Evolutionary conservation across 1,140 invertebrate genomes (phyloP).

Genomic region (Drusus annulatus): DNA sequence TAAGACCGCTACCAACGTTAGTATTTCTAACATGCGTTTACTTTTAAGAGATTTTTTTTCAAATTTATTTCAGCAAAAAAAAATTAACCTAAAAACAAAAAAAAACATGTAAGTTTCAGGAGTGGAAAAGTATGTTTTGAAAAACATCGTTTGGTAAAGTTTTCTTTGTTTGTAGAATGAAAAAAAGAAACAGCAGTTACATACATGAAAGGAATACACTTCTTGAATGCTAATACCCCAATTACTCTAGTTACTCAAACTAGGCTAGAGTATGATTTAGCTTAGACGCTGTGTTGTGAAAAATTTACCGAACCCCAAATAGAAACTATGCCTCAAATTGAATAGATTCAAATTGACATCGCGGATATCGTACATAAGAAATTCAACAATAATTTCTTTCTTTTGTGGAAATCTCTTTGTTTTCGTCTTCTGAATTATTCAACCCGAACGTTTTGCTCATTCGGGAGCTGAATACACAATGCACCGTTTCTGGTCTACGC

Average conservation of each 20-base stretch:
- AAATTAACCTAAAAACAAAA: no score
- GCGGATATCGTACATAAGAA: neutral
- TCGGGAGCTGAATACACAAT: conserved; percentile 17
- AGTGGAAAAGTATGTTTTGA: neutral
- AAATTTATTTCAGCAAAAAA: no score
- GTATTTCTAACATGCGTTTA: no score
- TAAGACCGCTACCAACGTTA: no score
- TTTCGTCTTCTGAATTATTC: conserved; percentile 3
- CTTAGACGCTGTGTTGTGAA: neutral
- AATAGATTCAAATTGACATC: neutral
- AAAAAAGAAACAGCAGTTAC: neutral
- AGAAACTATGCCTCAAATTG: neutral
- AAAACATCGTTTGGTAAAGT: neutral
- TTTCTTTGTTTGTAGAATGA: neutral
- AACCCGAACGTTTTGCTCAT: neutral
- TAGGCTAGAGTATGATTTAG: conserved; percentile 18
- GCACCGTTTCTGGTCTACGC: no score
- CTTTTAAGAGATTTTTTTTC: no score
- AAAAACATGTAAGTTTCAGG: no score
- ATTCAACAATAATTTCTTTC: neutral
- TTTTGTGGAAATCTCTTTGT: conserved; percentile 14
- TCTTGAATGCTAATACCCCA: neutral
- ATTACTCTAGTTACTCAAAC: neutral
- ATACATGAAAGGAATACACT: neutral
- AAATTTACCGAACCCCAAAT: conserved; percentile 10